Evolutionary conservation across 2,113 vertebrate species (phyloP).

Genomic region (Arenaria interpres): DNA sequence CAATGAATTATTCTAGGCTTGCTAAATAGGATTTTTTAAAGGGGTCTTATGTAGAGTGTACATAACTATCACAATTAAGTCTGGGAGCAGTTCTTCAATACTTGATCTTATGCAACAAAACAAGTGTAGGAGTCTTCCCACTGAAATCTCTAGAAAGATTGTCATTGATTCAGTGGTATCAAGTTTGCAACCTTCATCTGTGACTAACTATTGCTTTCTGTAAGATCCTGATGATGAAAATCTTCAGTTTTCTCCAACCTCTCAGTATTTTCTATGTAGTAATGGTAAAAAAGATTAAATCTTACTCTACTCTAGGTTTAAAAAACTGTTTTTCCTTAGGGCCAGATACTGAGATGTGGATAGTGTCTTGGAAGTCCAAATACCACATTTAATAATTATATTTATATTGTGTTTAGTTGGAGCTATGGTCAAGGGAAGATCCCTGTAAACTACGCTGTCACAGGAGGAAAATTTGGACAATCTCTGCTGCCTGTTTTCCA

Average conservation of each 20-base stretch:
- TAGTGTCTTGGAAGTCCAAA: neutral
- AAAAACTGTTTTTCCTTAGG: neutral
- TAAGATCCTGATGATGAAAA: neutral
- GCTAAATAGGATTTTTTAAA: neutral
- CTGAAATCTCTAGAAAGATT: neutral
- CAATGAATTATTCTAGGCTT: neutral
- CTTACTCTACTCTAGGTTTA: neutral
- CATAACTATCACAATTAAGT: neutral
- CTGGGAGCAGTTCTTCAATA: neutral
- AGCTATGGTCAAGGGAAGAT: neutral
- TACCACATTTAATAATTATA: neutral
- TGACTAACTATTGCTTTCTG: neutral
- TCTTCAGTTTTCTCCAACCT: neutral
- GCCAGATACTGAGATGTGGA: neutral
- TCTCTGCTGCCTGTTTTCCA: neutral
- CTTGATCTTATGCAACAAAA: neutral
- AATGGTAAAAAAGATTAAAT: neutral
- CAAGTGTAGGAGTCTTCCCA: neutral
- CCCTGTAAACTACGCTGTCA: neutral
- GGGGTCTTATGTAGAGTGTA: rapidly evolving
- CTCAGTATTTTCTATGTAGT: neutral
- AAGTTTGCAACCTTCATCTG: neutral
- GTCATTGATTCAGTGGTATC: neutral
- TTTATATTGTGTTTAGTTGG: neutral
- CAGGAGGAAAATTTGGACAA: neutral